Evolutionary conservation across 2,888 invertebrate genomes (phyloP).

Genomic region (Polyommatus iphigenia): DNA sequence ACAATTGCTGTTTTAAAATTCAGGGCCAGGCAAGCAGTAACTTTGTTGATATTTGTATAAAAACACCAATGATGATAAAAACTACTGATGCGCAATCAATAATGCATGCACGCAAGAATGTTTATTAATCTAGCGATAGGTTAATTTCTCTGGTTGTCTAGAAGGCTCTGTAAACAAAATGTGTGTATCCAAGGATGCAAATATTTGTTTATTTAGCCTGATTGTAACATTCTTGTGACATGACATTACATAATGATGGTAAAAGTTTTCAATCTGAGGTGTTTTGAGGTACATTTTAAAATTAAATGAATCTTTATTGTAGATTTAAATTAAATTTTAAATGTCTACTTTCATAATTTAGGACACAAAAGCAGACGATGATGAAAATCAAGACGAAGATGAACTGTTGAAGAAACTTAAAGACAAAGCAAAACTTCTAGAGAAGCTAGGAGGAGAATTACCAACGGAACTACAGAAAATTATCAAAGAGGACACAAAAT

Average conservation of each 20-base stretch:
- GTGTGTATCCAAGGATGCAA: background rate
- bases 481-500: conserved; percentile 59
- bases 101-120: conserved; percentile 20
- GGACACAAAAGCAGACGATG: conserved; percentile 46
- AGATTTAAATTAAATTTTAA: background rate
- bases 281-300: conserved; percentile 7
- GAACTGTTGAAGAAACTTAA: conserved; percentile 63
- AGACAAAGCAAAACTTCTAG: conserved; percentile 74
- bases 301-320: background rate
- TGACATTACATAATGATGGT: conserved; percentile 62
- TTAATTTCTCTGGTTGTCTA: background rate
- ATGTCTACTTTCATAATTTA: background rate
- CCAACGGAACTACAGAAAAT: conserved; percentile 73
- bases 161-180: background rate
- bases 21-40: too few species aligned
- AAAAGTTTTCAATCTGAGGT: conserved; percentile 79
- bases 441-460: conserved; percentile 77
- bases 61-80: conserved; percentile 58
- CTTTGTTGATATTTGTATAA: conserved; percentile 1
- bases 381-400: conserved; percentile 66
- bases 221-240: conserved; percentile 34
- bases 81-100: conserved; percentile 53
- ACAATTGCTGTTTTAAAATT: too few species aligned
- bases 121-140: conserved; percentile 22
- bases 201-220: conserved; percentile 8